A percentile compares a stretch with the other conserved stretches of the same genome.
Evolutionary conservation across 2,797 vertebrate genomes (phyloP).

Genomic region (Rhinatrema bivittatum): DNA sequence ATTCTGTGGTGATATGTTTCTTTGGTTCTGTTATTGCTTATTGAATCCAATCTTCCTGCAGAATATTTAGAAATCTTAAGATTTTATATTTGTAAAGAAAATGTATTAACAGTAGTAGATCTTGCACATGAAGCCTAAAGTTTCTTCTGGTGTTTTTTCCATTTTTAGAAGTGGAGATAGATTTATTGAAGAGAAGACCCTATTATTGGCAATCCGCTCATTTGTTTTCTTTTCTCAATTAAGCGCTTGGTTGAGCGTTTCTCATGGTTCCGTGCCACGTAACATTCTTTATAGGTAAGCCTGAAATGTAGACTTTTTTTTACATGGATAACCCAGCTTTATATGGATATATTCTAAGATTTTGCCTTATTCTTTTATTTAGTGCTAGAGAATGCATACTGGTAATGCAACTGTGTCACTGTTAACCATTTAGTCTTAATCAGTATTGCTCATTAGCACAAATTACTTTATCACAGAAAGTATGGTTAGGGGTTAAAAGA

Average conservation of each 20-base stretch:
- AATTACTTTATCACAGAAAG: too few species aligned
- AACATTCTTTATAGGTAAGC: slow-evolving; percentile 95
- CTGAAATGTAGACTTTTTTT: too few species aligned
- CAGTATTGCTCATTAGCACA: too few species aligned
- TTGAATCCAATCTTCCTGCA: neutral
- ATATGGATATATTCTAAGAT: too few species aligned
- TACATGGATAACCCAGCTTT: too few species aligned
- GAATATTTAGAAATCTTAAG: neutral
- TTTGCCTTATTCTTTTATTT: too few species aligned
- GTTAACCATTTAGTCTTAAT: too few species aligned
- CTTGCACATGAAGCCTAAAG: slow-evolving; percentile 1
- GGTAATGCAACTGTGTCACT: too few species aligned
- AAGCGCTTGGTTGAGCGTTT: slow-evolving; percentile 96
- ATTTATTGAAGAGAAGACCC: slow-evolving; percentile 93
- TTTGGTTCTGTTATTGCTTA: neutral
- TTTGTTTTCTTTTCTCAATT: slow-evolving; percentile 98
- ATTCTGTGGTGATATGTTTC: too few species aligned
- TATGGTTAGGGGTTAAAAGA: too few species aligned
- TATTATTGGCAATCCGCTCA: slow-evolving; percentile 89
- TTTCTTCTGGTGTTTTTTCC: too few species aligned
- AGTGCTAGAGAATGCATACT: too few species aligned
- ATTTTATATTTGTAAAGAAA: neutral
- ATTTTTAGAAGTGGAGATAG: slow-evolving; percentile 85
- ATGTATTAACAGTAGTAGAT: neutral
- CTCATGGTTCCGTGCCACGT: slow-evolving; percentile 92